Base-by-base conservation (phyloP, 1,140 invertebrate genomes). In the Stratiolaelaps scimitus region DNA sequence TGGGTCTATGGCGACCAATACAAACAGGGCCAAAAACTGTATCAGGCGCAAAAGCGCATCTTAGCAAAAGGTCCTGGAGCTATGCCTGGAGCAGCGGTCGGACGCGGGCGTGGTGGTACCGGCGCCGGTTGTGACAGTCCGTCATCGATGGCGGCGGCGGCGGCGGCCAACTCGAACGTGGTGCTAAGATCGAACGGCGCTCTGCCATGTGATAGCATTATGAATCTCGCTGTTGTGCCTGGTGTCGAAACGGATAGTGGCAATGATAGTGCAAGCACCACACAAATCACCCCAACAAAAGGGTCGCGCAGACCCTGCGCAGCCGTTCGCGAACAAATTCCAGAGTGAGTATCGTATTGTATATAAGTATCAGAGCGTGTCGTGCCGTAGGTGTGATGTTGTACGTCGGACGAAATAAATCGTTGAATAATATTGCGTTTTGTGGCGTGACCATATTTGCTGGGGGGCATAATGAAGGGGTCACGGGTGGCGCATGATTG, bases 1-100 rank as follows among this genome's bases (percentile, higher is more conserved):
- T 87, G 85, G 82, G 84, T 88, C 77, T 85, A 88, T 72, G 85
- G 85, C 29, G 85, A 87, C 73, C 86, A 88, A 74, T 84, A 86
- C 73, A 87, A 87, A 72, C 85, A 86, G 75, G 87, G 87, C 77
- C 77, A 85, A 71, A 84, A 87, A 71, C 74, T 87, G 45, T 88
- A 88, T 74, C 20, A 53, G 29, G 30, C 34, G 28, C 69, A 70
- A 65, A 72, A 60, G 53, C 53, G 53, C 13, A 60, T 60, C 2
- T 60, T 60, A 60, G 53, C 53, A 15, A 60, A 60, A 26, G 34
- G 53, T 60, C 6, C 53, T 28, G 19, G 4, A 60, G 26, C 26
- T 6, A 60, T 15, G 2, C 23, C 53, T 20, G 26, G 10, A 40
- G 34, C 34, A 40, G 34, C 5, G 10, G 34, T 4, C 34, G n/a